phyloP scores from a whole-genome alignment of 2,113 vertebrate genomes.

The Rallus limicola region DNA sequence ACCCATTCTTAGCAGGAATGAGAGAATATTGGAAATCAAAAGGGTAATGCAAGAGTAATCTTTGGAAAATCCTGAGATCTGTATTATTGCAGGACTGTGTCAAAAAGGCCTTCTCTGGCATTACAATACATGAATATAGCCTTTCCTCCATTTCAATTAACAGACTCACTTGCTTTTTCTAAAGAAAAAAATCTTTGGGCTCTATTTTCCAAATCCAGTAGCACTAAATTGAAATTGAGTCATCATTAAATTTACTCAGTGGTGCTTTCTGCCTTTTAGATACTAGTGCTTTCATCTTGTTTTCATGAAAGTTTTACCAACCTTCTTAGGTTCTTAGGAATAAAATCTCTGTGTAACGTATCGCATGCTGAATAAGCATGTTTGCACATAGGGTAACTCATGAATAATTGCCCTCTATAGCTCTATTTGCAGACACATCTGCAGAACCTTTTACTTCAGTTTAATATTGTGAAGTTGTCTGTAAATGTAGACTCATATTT shows the following conservation, averaged over 20 bases:
- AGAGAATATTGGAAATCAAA: background rate
- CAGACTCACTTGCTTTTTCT: background rate
- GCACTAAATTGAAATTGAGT: background rate
- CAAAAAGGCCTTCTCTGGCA: background rate
- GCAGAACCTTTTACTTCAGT: background rate
- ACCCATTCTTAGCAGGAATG: background rate
- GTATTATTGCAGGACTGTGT: background rate
- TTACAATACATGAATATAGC: background rate
- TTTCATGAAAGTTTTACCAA: background rate
- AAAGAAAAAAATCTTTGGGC: background rate
- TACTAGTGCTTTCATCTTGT: background rate
- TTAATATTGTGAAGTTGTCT: background rate
- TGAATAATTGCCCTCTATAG: background rate
- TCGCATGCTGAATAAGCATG: background rate
- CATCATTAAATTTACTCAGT: background rate
- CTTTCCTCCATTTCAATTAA: background rate
- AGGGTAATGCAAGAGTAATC: background rate
- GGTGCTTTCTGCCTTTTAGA: background rate
- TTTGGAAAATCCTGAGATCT: background rate
- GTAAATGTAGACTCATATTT: background rate
- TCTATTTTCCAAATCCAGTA: background rate
- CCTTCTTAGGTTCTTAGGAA: background rate
- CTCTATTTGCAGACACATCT: background rate
- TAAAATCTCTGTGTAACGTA: rapidly evolving
- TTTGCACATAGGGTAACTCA: background rate